Conservation (phyloP, 1,140 invertebrate species). For the Ostrea denselamellosa region DNA sequence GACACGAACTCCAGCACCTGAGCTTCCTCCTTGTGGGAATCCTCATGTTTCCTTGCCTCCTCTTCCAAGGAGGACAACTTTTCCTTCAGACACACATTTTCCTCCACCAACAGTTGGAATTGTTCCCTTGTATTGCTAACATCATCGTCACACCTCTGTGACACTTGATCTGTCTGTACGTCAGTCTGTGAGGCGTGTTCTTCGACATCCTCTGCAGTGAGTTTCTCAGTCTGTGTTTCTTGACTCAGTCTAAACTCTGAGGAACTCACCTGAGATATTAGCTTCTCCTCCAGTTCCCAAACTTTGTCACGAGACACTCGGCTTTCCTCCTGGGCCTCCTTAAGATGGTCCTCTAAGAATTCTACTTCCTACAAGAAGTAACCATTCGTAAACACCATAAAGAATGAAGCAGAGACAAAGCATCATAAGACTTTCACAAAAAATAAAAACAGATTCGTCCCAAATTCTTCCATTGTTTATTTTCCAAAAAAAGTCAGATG, state of each 20-base stretch:
- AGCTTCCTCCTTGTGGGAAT: not conserved
- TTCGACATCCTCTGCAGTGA: not conserved
- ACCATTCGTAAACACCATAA: not conserved
- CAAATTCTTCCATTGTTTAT: not conserved
- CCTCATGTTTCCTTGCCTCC: not conserved
- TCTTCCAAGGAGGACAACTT: not conserved
- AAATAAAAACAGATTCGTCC: not conserved
- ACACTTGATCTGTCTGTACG: not conserved
- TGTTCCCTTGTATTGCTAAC: not conserved
- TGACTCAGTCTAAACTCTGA: not conserved
- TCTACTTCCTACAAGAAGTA: constrained; percentile 4
- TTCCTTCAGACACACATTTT: not conserved
- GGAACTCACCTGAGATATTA: not conserved
- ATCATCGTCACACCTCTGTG: not conserved
- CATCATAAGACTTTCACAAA: not conserved
- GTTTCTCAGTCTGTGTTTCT: not conserved
- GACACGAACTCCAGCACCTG: not conserved
- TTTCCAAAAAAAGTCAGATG: not conserved
- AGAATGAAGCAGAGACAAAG: not conserved
- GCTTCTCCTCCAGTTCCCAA: constrained; percentile 3
- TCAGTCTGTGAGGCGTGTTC: constrained; percentile 18
- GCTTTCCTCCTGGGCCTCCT: constrained; percentile 15
- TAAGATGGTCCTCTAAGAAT: not conserved
- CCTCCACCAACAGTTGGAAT: not conserved
- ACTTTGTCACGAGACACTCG: not conserved